Evolutionary conservation across 2,797 vertebrate species (phyloP), one percentile per base, ranked within the genome.

Genomic region (Dendrocincla tyrannina): DNA sequence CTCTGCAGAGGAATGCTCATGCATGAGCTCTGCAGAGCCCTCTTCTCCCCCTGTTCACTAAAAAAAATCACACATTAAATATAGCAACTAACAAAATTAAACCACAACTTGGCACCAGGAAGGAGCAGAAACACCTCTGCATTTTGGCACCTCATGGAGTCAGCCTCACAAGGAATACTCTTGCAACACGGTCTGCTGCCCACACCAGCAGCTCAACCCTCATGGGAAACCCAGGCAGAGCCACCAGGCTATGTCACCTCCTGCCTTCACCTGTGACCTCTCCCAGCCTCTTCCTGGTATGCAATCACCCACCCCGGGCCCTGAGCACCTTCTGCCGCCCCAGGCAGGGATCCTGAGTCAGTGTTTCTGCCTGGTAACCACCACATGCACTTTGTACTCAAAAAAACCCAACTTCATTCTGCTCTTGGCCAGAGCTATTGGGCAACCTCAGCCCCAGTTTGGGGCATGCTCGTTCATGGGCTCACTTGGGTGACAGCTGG

Each of bases 351-450:
- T 30, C 35, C 0, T 0, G 44, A 44, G 58, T 23, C 0, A 0
- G 4, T 53, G 52, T 30, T 37, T 33, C 63, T 83, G 42, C 33
- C 13, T 47, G 20, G 42, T 19, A 67, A 73, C 41, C 55, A 37
- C 69, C 59, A 68, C 39, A 14, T 0, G 1, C 1, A 0, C 30
- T 37, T 69, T 0, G 1, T 41, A 27, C 5, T 4, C 1, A 0
- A 53, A 80, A 83, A 67, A 85, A 53, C 58, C 59, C 44, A 72
- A 63, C 82, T 72, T 39, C 41, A 41, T 83, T 77, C 84, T 91
- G 63, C 68, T 58, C 7, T 39, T 0, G 1, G 64, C 46, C 73
- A 82, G 68, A 75, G 55, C 46, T 68, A 33, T 6, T 24, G 6
- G 37, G 49, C 30, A 60, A 13, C 39, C 33, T 60, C 83, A 82